These are phyloP conservation scores for Drosophila pseudotalamancana DNA, from an alignment of 2,888 invertebrate species.

Conservation along the genomic window DNA sequence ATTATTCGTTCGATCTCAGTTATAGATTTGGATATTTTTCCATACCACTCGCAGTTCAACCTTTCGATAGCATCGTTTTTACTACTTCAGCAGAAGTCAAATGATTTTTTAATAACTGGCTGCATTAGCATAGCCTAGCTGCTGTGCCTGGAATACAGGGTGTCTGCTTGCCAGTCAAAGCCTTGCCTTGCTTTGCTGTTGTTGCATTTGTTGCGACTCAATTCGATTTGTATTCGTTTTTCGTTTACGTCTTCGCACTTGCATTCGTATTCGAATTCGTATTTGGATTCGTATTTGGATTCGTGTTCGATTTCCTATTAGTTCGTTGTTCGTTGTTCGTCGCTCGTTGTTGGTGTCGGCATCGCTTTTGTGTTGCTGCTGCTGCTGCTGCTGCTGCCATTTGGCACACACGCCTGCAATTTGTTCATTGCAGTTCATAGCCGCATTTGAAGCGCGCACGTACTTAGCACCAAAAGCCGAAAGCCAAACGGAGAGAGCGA, in stretches of 20 bases:
- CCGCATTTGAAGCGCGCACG: constrained; percentile 73
- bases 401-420: constrained; percentile 41
- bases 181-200: too few species aligned
- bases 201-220: constrained; percentile 13
- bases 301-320: constrained; percentile 59
- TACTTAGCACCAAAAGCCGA: constrained; percentile 28
- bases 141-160: too few species aligned
- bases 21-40: too few species aligned
- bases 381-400: constrained; percentile 29
- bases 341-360: constrained; percentile 27
- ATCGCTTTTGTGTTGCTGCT: constrained; percentile 27
- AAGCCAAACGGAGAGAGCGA: not conserved
- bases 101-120: too few species aligned
- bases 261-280: constrained; percentile 20
- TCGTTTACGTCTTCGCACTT: too few species aligned
- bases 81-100: too few species aligned
- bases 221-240: constrained; percentile 44
- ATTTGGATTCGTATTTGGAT: constrained; percentile 20
- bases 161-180: too few species aligned
- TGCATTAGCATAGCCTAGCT: too few species aligned
- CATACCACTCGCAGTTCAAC: too few species aligned
- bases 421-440: constrained; percentile 72
- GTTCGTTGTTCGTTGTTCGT: constrained; percentile 7
- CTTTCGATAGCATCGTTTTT: too few species aligned
- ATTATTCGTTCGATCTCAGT: too few species aligned